Base-by-base conservation (phyloP, 2,113 vertebrate species). In the Nerophis ophidion region DNA sequence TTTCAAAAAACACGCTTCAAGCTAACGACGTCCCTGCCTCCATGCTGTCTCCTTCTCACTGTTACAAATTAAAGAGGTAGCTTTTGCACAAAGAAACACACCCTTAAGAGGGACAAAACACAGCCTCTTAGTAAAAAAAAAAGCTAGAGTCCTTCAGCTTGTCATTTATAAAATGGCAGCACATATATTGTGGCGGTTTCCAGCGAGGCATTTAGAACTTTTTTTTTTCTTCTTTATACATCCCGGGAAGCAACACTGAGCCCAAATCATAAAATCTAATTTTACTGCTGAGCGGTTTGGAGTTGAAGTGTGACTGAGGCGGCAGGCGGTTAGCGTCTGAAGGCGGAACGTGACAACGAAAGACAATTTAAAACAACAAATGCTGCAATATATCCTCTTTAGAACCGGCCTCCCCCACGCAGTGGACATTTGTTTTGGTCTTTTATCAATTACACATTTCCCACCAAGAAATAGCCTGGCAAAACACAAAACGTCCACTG, bases 181-280 rank as follows among this genome's bases (percentile, higher is more conserved):
- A 58, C 35, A 64, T 14, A 64, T 40, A 35, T 26, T 68, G 26
- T 38, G 34, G 52, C 58, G 63, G 40, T 51, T 71, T 57, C 16
- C 56, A 40, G 19, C 40, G 36, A 63, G 65, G 54, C 9, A 53
- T 71, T 52, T 58, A 35, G 7, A 68, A 71, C 10, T 51, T 68
- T 42, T 42, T 40, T 42, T 42, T 42, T 42, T 44, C 40, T 44
- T 44, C 40, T 71, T 50, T 42, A 58, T 72, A 51, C n/a, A 53
- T 71, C 51, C 40, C 48, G 38, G 44, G 5, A 65, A 65, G 66
- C 65, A 67, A 61, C 68, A 61, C 52, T 64, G 64, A 65, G 38
- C 63, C 54, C 36, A 70, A 66, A 68, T 72, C 68, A 65, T 70
- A 52, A 61, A 75, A 62, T 62, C 54, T 66, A 64, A 55, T 60